Conservation (phyloP, 2,113 vertebrate genomes). For the Gymnorhina tibicen region DNA sequence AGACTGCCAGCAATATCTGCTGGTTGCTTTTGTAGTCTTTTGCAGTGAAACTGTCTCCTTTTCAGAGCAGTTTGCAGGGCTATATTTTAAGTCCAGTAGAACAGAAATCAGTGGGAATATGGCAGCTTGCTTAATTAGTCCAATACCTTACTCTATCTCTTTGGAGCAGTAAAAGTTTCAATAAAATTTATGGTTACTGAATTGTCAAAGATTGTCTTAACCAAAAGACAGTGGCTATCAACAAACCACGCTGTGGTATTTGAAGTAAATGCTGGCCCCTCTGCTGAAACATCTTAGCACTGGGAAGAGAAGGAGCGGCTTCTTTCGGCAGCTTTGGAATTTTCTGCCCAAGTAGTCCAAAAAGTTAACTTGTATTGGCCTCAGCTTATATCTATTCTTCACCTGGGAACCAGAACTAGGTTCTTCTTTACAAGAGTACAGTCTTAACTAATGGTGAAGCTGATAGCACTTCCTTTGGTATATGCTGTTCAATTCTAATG, state of each 20-base stretch:
- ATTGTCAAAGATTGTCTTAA: background rate
- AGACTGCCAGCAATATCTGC: background rate
- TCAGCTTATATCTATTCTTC: background rate
- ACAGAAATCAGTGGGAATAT: background rate
- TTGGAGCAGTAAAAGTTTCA: background rate
- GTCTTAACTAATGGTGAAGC: background rate
- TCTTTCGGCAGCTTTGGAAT: background rate
- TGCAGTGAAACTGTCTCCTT: background rate
- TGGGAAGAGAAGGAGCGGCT: background rate
- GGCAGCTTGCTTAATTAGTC: background rate
- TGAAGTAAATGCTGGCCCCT: background rate
- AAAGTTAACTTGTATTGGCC: background rate
- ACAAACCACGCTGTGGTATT: background rate
- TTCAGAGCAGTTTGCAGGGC: background rate
- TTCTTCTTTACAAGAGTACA: background rate
- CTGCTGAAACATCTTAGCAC: background rate
- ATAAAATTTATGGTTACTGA: background rate
- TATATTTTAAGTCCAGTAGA: background rate
- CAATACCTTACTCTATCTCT: background rate
- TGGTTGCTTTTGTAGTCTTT: background rate
- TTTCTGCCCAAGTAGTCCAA: background rate
- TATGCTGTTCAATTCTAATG: background rate
- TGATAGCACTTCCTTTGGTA: background rate
- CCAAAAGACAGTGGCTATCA: background rate
- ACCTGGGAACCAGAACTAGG: background rate